Evolutionary conservation across 2,113 vertebrate genomes (phyloP).

Genomic region (Sardina pilchardus): DNA sequence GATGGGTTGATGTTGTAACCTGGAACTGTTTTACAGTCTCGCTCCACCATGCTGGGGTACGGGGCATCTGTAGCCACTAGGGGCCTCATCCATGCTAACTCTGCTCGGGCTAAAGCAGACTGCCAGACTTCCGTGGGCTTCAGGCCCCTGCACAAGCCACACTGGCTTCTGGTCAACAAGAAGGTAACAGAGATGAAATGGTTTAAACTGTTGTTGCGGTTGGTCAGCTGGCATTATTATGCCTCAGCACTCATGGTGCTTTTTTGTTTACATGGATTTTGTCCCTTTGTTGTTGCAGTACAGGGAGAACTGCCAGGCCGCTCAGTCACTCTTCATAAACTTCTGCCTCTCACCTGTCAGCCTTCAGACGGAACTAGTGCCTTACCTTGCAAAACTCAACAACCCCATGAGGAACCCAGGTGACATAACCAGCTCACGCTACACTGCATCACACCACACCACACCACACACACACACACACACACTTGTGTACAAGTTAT

Average conservation of each 20-base stretch:
- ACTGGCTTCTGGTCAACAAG: constrained; percentile 87
- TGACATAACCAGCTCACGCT: constrained; percentile 53
- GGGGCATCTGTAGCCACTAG: constrained; percentile 85
- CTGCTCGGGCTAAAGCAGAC: constrained; percentile 71
- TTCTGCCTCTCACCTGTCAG: constrained; percentile 84
- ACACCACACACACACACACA: constrained; percentile 2
- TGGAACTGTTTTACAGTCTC: constrained; percentile 65
- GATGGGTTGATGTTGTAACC: neutral
- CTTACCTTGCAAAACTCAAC: constrained; percentile 85
- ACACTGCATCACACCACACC: neutral
- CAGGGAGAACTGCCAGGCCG: constrained; percentile 85
- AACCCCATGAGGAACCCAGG: constrained; percentile 92
- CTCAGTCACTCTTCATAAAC: constrained; percentile 84
- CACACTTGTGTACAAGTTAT: neutral
- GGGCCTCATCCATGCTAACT: constrained; percentile 90
- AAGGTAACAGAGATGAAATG: constrained; percentile 71
- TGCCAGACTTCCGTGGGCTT: constrained; percentile 81
- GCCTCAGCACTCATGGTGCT: neutral
- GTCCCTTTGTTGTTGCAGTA: constrained; percentile 68
- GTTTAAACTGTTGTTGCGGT: neutral
- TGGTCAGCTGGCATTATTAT: neutral
- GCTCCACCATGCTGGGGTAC: constrained; percentile 77
- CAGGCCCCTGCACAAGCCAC: constrained; percentile 90
- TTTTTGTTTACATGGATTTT: neutral
- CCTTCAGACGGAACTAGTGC: constrained; percentile 88